These are phyloP conservation scores for Cerastis rubricosa DNA, from an alignment of 2,888 invertebrate genomes.

Conservation along the genomic window DNA sequence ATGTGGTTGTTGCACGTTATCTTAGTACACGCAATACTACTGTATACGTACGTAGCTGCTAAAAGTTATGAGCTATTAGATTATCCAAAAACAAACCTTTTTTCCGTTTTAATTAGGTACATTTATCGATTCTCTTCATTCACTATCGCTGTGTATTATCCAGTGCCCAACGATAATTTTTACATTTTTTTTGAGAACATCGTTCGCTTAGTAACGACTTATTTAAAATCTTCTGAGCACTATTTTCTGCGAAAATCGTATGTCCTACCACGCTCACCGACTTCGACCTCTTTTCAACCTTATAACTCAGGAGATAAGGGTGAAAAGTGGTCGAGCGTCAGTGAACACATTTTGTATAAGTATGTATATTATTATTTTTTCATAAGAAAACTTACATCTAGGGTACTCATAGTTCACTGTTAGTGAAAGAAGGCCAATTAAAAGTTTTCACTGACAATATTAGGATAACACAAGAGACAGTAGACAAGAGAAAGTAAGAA, in stretches of 20 bases:
- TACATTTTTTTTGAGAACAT: background rate
- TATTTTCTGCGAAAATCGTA: background rate
- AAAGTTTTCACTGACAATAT: too few relatives aligned
- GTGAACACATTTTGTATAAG: too few relatives aligned
- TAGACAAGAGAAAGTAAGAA: background rate
- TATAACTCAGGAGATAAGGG: too few relatives aligned
- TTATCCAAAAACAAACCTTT: background rate
- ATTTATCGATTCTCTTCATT: background rate
- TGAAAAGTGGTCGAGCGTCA: too few relatives aligned
- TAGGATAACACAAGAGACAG: too few relatives aligned
- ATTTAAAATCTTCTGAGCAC: background rate
- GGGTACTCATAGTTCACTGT: too few relatives aligned
- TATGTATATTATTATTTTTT: too few relatives aligned
- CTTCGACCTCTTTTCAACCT: too few relatives aligned
- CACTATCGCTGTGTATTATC: background rate
- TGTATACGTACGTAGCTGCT: background rate
- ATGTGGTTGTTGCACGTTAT: constrained; percentile 9
- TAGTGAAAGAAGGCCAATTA: too few relatives aligned
- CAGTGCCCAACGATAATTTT: background rate
- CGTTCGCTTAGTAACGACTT: background rate
- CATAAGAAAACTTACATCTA: too few relatives aligned
- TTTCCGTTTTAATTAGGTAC: background rate
- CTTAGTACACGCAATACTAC: background rate
- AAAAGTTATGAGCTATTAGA: background rate
- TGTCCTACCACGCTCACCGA: too few relatives aligned